phyloP scores from a whole-genome alignment of 1,140 invertebrate genomes.

The Pogonus chalceus region DNA sequence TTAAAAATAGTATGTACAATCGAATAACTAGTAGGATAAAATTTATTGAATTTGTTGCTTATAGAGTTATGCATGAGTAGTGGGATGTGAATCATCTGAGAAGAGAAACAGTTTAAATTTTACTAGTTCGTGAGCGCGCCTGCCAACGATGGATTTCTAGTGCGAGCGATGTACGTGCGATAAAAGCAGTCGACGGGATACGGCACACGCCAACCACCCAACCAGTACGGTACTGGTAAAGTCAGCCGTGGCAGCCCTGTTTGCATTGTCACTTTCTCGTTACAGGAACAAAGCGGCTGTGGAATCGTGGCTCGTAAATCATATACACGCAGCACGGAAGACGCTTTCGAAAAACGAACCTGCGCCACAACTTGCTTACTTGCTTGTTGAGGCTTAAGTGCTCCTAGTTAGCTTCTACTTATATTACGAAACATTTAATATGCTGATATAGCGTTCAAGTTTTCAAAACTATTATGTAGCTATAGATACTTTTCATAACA shows the following conservation, averaged over 20 bases:
- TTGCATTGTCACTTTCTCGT: conserved; percentile 3
- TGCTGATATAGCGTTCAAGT: no score
- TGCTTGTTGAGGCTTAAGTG: no score
- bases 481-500: no score
- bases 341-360: background rate
- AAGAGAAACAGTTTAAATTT: background rate
- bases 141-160: conserved; percentile 8
- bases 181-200: background rate
- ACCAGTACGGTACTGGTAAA: background rate
- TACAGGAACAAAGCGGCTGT: background rate
- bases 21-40: no score
- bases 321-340: background rate
- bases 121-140: background rate
- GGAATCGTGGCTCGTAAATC: background rate
- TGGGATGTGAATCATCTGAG: no score
- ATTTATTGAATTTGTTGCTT: no score
- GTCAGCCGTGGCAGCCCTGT: background rate
- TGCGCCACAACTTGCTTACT: background rate
- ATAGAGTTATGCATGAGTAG: no score
- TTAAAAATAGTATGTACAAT: no score
- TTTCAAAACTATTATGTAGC: no score
- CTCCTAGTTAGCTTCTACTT: no score
- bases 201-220: background rate
- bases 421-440: no score
- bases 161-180: conserved; percentile 4